These are phyloP conservation scores for Fringilla coelebs DNA, from an alignment of 2,797 vertebrate species.

Conservation along the genomic window DNA sequence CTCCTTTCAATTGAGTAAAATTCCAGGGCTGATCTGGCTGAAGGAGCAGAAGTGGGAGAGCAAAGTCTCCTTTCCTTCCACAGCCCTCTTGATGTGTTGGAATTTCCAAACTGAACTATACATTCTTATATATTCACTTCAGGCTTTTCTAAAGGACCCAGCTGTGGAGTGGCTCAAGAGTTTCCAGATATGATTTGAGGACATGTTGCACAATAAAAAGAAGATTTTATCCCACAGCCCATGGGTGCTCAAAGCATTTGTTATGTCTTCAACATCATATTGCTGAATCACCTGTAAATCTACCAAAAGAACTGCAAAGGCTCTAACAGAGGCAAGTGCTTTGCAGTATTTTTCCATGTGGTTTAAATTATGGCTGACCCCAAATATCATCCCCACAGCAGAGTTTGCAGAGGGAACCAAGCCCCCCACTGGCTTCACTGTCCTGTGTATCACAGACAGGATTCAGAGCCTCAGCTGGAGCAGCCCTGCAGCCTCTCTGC, in stretches of 20 bases:
- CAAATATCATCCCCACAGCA: background rate
- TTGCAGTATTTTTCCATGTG: background rate
- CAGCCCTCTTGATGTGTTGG: background rate
- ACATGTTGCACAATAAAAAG: background rate
- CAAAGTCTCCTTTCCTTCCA: background rate
- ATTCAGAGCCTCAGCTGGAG: background rate
- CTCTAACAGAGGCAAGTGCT: background rate
- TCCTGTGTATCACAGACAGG: no score
- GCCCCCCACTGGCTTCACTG: background rate
- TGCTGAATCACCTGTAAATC: background rate
- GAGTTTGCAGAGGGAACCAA: background rate
- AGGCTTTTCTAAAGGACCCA: background rate
- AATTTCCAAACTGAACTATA: background rate
- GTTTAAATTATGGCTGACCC: background rate
- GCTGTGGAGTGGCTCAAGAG: background rate
- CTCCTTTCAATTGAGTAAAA: background rate
- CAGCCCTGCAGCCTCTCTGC: background rate
- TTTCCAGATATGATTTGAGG: background rate
- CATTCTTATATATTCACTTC: background rate
- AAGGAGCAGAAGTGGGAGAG: background rate
- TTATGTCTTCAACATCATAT: background rate
- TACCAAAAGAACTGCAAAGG: background rate
- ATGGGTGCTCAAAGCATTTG: rapidly evolving
- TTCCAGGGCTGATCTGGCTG: background rate
- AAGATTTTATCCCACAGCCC: background rate